phyloP scores from a whole-genome alignment of 2,888 invertebrate species.

The Netelia virgata region DNA sequence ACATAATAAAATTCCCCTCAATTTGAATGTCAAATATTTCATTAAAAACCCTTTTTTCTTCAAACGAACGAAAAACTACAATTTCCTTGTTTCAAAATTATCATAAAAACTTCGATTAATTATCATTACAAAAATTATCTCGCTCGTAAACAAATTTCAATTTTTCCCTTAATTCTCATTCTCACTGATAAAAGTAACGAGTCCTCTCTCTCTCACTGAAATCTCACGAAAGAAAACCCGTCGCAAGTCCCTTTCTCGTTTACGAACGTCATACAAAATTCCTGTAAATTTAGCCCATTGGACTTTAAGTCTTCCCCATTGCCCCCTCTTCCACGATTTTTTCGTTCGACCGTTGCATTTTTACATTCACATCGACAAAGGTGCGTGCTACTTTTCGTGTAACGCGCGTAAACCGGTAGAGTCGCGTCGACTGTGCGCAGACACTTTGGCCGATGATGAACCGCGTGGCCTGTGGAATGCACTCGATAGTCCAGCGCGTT shows the following conservation, averaged over 20 bases:
- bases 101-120: too few relatives aligned
- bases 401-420: too few relatives aligned
- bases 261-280: too few relatives aligned
- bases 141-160: neutral
- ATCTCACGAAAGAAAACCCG: neutral
- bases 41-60: too few relatives aligned
- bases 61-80: too few relatives aligned
- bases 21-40: too few relatives aligned
- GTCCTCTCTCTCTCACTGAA: neutral
- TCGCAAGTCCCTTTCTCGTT: too few relatives aligned
- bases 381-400: too few relatives aligned
- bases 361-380: neutral
- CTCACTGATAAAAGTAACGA: neutral
- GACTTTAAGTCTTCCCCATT: neutral
- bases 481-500: slow-evolving; percentile 67
- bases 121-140: neutral
- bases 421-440: neutral
- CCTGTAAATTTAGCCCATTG: too few relatives aligned
- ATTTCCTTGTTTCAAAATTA: too few relatives aligned
- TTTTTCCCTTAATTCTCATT: neutral
- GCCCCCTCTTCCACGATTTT: neutral
- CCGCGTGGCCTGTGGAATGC: slow-evolving; percentile 71
- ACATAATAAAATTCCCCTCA: too few relatives aligned
- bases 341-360: neutral
- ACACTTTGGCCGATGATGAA: slow-evolving; percentile 41